Conservation (phyloP, 2,888 invertebrate genomes). For the Netelia fuscicornis region DNA sequence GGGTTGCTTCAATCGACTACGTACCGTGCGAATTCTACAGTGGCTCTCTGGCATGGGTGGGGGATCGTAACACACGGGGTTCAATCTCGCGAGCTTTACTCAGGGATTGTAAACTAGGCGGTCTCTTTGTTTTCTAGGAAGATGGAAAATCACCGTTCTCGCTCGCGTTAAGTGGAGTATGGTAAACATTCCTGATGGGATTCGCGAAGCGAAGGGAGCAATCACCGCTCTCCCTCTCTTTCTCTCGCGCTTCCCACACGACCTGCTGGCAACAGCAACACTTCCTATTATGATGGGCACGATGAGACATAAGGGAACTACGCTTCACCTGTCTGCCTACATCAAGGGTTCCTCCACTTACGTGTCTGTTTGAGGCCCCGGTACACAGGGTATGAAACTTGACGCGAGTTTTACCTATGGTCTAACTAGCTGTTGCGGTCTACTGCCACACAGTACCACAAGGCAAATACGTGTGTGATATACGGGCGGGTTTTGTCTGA, state of each 20-base stretch:
- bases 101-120: constrained; percentile 1
- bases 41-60: background rate
- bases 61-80: background rate
- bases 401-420: constrained; percentile 22
- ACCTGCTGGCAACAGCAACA: constrained; percentile 11
- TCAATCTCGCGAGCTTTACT: constrained; percentile 33
- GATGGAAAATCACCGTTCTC: constrained; percentile 37
- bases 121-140: constrained; percentile 18
- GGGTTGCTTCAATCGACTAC: background rate
- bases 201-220: constrained; percentile 1
- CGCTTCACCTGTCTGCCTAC: constrained; percentile 74
- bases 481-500: constrained; percentile 61
- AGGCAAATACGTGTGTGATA: constrained; percentile 62
- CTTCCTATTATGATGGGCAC: constrained; percentile 41
- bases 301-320: constrained; percentile 29
- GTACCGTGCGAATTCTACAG: constrained; percentile 1
- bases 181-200: constrained; percentile 10
- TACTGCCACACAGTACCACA: constrained; percentile 51
- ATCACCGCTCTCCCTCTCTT: background rate
- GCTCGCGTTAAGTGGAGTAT: background rate
- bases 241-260: background rate
- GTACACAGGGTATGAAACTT: constrained; percentile 33
- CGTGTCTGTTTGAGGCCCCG: constrained; percentile 37
- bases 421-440: constrained; percentile 29
- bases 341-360: constrained; percentile 76